phyloP scores from a whole-genome alignment of 2,888 invertebrate genomes.

The Coronaproctus castanopsis region DNA sequence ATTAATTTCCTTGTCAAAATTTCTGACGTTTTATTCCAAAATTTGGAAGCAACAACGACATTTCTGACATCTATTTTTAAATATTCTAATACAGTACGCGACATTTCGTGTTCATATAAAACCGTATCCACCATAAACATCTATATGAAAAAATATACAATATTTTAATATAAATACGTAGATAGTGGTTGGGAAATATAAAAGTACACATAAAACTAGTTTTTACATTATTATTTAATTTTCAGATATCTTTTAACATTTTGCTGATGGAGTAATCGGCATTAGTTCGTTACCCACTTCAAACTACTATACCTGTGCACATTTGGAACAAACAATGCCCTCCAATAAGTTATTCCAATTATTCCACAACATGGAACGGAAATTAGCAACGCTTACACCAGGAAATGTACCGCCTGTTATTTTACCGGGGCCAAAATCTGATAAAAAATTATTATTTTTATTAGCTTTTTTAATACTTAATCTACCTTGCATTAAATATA shows the following conservation, averaged over 20 bases:
- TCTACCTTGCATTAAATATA: neutral
- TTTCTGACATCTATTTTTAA: neutral
- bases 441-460: constrained; percentile 7
- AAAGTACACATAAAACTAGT: too few relatives aligned
- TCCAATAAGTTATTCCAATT: constrained; percentile 72
- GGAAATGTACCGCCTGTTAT: constrained; percentile 32
- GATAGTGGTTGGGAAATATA: too few relatives aligned
- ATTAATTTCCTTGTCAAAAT: constrained; percentile 13
- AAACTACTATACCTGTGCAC: constrained; percentile 55
- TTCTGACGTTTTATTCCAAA: constrained; percentile 9
- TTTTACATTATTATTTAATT: too few relatives aligned
- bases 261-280: too few relatives aligned
- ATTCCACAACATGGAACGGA: constrained; percentile 57
- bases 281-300: too few relatives aligned
- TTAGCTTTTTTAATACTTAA: neutral
- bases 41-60: constrained; percentile 5
- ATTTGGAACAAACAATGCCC: constrained; percentile 46
- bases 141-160: neutral
- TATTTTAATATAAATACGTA: too few relatives aligned
- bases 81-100: neutral
- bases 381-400: constrained; percentile 34
- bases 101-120: neutral
- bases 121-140: neutral
- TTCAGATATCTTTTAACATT: too few relatives aligned
- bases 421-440: constrained; percentile 33